phyloP scores from a whole-genome alignment of 2,888 invertebrate genomes.

The Drosophila glabriapex region DNA sequence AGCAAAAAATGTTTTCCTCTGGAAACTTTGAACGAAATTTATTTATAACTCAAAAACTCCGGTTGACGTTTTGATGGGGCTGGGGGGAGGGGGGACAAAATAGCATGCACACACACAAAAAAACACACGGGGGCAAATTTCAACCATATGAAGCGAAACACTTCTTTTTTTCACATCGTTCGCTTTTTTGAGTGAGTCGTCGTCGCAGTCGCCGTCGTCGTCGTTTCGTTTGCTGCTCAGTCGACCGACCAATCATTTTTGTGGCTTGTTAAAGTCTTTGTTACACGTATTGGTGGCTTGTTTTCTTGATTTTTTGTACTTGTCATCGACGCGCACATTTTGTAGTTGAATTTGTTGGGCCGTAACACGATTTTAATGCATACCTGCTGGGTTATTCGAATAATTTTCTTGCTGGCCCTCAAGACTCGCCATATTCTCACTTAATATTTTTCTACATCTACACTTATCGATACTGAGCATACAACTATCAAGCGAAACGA shows the following conservation, averaged over 20 bases:
- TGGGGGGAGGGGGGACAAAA: conserved; percentile 32
- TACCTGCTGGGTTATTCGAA: conserved; percentile 85
- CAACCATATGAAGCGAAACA: conserved; percentile 75
- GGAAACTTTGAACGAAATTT: conserved; percentile 75
- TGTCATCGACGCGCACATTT: conserved; percentile 36
- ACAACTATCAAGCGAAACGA: conserved; percentile 48
- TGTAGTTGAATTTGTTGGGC: conserved; percentile 36
- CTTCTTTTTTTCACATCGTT: conserved; percentile 71
- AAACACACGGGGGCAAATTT: conserved; percentile 77
- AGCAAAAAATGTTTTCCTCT: conserved; percentile 69
- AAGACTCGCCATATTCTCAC: conserved; percentile 86
- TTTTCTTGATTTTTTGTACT: conserved; percentile 40
- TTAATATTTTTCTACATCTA: conserved; percentile 68
- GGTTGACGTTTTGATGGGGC: conserved; percentile 56
- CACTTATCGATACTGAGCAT: conserved; percentile 59
- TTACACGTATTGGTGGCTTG: conserved; percentile 26
- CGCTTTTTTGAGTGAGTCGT: conserved; percentile 74
- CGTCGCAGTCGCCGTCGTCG: conserved; percentile 41
- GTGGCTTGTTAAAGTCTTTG: conserved; percentile 45
- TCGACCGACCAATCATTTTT: conserved; percentile 76
- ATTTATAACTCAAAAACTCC: conserved; percentile 83
- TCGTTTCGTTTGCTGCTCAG: conserved; percentile 65
- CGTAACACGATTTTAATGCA: conserved; percentile 67
- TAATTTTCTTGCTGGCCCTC: conserved; percentile 86
- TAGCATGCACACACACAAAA: conserved; percentile 41